Base-by-base conservation (phyloP, 2,888 invertebrate species). In the Aphrophora alni region DNA sequence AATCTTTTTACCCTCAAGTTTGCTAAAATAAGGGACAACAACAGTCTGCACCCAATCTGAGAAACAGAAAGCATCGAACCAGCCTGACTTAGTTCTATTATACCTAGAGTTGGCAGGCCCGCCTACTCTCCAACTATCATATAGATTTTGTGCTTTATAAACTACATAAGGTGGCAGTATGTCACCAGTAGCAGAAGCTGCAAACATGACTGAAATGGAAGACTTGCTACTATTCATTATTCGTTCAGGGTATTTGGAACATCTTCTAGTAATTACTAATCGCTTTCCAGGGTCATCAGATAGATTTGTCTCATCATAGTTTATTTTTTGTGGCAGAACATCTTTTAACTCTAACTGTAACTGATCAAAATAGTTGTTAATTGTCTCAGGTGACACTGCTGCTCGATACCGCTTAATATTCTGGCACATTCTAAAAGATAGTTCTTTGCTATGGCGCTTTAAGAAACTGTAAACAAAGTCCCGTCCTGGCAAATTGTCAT, bases 231-330 rank as follows among this genome's bases (percentile, higher is more conserved):
- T 71, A 74, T 83, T 80, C 72, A 81, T 82, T 21, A 82, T 75
- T n/a, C 78, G 59, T 38, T 82, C 83, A 3, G 82, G 81, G 73
- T 84, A 81, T 75, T 83, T 82, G 17, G 72, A 68, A 27, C 83
- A 83, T 33, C 83, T 75, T 80, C 77, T 81, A 24, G 80, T 28
- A 12, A 84, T 83, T 38, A 84, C 80, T 73, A 79, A 78, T 21
- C 77, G 72, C 38, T 70, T 75, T 17, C 85, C 86, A 17, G 86
- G 85, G 80, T 87, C 86, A 80, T 87, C 86, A 8, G 82, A 79
- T 5, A 87, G 80, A 74, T 86, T 87, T 8, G 86, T 87, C 78
- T 87, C 86, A 77, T 87, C 87, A 82, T 87, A 87, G 69, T 87
- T 87, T 4, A 85, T 71, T 80, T 38, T 83, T 77, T 25, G 44